Evolutionary conservation across 2,113 vertebrate genomes (phyloP).

Genomic region (Fulmarus glacialis): DNA sequence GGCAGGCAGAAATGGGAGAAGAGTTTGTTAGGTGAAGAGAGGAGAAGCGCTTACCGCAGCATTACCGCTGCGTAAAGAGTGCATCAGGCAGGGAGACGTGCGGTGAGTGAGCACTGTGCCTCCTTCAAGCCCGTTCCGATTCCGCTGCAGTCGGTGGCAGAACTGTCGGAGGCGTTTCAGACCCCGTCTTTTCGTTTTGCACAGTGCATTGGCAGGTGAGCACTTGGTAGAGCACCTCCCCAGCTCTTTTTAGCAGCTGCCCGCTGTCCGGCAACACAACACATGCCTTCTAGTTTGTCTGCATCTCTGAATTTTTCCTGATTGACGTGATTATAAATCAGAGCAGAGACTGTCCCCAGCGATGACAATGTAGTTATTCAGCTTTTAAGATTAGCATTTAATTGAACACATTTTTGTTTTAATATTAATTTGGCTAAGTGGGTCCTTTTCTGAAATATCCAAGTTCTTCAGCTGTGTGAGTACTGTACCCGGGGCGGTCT

Average conservation of each 20-base stretch:
- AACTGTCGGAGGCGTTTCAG: neutral
- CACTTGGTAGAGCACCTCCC: neutral
- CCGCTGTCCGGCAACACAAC: neutral
- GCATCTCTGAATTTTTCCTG: neutral
- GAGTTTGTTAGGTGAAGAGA: neutral
- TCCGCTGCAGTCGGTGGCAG: neutral
- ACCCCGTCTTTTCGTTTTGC: neutral
- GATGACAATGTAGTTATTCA: neutral
- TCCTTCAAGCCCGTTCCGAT: neutral
- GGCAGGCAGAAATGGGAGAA: neutral
- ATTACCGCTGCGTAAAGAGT: neutral
- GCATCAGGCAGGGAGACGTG: neutral
- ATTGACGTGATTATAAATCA: neutral
- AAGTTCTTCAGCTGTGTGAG: neutral
- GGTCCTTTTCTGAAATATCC: neutral
- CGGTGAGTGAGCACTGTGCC: fast-evolving
- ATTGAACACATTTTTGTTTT: neutral
- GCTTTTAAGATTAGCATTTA: neutral
- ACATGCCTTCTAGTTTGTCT: neutral
- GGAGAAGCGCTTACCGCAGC: neutral
- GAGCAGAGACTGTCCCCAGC: neutral
- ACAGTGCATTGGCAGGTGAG: fast-evolving
- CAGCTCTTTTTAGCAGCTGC: neutral
- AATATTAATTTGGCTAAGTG: neutral
- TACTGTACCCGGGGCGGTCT: fast-evolving